Evolutionary conservation across 2,113 vertebrate genomes (phyloP).

Genomic region (Coryphaenoides rupestris): DNA sequence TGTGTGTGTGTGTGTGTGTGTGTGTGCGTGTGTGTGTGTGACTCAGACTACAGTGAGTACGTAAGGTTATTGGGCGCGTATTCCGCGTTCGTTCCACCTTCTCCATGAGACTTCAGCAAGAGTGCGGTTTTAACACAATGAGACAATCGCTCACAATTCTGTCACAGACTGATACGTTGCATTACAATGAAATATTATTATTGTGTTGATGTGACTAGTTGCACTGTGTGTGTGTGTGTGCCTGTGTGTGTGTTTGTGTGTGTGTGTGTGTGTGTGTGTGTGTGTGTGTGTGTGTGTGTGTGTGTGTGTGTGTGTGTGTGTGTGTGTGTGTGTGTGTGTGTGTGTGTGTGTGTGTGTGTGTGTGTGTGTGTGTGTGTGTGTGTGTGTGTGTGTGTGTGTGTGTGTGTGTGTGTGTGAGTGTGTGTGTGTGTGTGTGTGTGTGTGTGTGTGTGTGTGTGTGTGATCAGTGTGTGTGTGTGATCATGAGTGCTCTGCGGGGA

Average conservation of each 20-base stretch:
- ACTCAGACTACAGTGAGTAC: no score
- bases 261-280: slow-evolving; percentile 10
- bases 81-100: no score
- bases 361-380: background rate
- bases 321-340: slow-evolving; percentile 16
- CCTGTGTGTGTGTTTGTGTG: no score
- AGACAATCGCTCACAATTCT: no score
- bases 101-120: background rate
- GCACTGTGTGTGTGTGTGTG: background rate
- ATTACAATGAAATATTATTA: background rate
- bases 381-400: slow-evolving; percentile 2
- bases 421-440: slow-evolving; percentile 13
- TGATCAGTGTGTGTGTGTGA: slow-evolving; percentile 31
- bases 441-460: slow-evolving; percentile 28
- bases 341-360: slow-evolving; percentile 19
- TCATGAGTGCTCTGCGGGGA: slow-evolving; percentile 55
- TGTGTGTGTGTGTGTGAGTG: slow-evolving; percentile 4
- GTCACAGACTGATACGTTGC: slow-evolving; percentile 2
- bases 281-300: background rate
- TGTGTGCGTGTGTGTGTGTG: background rate
- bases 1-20: slow-evolving; percentile 13
- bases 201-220: background rate
- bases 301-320: slow-evolving; percentile 20
- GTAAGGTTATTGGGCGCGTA: no score
- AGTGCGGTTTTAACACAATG: no score